A percentile compares a stretch with the other conserved stretches of the same genome.
phyloP scores from a whole-genome alignment of 2,113 vertebrate genomes.

The Arenaria interpres region DNA sequence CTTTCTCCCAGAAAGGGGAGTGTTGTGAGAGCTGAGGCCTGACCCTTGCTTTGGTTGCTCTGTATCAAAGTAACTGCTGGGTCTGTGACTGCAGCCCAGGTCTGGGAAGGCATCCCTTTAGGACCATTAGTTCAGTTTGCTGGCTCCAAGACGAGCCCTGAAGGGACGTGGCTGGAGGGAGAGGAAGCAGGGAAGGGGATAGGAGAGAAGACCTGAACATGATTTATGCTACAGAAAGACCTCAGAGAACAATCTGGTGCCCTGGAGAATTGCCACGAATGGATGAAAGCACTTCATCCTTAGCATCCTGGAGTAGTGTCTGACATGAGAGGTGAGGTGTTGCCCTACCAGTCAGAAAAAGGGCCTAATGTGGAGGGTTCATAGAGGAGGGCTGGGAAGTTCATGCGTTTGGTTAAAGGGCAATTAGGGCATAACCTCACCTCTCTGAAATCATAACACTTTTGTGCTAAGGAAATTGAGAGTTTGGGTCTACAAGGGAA shows the following conservation, averaged over 20 bases:
- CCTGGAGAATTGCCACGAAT: background rate
- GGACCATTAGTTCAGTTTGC: accelerated
- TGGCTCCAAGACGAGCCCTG: background rate
- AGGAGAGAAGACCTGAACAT: background rate
- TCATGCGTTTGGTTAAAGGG: background rate
- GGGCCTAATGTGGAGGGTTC: background rate
- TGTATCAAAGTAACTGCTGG: background rate
- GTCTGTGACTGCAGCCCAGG: background rate
- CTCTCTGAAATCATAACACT: background rate
- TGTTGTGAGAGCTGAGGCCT: background rate
- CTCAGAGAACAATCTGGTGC: background rate
- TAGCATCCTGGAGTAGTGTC: background rate
- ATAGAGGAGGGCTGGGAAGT: background rate
- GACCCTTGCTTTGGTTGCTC: background rate
- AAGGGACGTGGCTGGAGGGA: background rate
- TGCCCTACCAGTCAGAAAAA: background rate
- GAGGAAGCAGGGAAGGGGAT: background rate
- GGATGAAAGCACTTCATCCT: background rate
- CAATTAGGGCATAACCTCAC: background rate
- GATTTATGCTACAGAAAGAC: background rate
- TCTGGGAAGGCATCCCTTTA: background rate
- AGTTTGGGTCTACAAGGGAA: background rate
- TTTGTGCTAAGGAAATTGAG: background rate
- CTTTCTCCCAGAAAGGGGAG: background rate
- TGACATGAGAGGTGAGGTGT: background rate